Evolutionary conservation across 2,888 invertebrate species (phyloP).

Genomic region (Heliconius ethilla): DNA sequence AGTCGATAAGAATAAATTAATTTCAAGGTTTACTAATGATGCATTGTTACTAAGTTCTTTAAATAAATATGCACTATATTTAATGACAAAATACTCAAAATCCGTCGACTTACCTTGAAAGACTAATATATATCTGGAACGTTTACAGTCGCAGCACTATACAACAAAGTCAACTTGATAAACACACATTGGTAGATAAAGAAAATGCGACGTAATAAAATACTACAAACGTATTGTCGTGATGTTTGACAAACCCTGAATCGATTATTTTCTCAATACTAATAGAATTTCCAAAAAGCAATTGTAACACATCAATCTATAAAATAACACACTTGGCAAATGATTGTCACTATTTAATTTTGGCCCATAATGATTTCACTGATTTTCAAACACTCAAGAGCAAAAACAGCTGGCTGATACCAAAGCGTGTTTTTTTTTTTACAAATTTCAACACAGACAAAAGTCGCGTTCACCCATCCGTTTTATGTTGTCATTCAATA

Average conservation of each 20-base stretch:
- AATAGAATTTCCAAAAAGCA: slow-evolving; percentile 61
- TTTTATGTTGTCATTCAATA: not conserved
- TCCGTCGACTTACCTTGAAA: slow-evolving; percentile 31
- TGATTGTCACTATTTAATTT: slow-evolving; percentile 76
- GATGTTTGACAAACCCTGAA: slow-evolving; percentile 70
- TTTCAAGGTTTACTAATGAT: slow-evolving; percentile 36
- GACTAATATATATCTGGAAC: slow-evolving; percentile 16
- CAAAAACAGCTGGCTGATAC: slow-evolving; percentile 77
- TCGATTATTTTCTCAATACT: slow-evolving; percentile 63
- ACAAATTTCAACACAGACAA: slow-evolving; percentile 45
- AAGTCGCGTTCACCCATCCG: slow-evolving; percentile 15
- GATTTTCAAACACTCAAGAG: slow-evolving; percentile 65
- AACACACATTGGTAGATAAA: slow-evolving; percentile 40
- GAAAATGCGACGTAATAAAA: slow-evolving; percentile 55
- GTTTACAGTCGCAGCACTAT: slow-evolving; percentile 18
- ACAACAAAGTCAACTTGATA: slow-evolving; percentile 34
- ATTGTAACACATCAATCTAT: slow-evolving; percentile 60
- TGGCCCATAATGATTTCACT: slow-evolving; percentile 71
- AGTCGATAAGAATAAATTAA: slow-evolving; percentile 34
- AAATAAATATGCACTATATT: slow-evolving; percentile 2
- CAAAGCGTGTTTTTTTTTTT: slow-evolving; percentile 65
- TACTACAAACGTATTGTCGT: slow-evolving; percentile 64
- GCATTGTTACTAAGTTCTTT: slow-evolving; percentile 28
- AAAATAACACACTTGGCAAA: slow-evolving; percentile 64
- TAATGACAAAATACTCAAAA: not conserved